Evolutionary conservation across 1,140 invertebrate genomes (phyloP), one percentile per base, ranked within the genome.

Genomic region (Drosophila mauritiana): DNA sequence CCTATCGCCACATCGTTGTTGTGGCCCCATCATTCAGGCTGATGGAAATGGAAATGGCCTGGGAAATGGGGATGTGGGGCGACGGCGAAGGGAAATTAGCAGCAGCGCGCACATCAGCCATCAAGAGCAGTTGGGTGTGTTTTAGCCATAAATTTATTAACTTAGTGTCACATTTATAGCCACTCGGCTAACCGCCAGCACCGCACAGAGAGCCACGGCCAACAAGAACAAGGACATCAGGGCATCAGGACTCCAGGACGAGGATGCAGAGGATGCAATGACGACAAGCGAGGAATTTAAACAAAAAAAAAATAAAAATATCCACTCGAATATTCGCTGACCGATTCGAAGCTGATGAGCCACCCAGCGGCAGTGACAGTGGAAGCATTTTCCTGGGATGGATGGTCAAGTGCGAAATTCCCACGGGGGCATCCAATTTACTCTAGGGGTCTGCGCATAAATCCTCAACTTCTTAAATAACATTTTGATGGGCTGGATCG

Each of bases 121-220:
- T 56, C 68, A 78, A n/a, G 61, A 64, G 81, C 63, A 64, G 80
- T 68, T 84, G 80, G 84, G 84, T 89, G 84, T 88, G 84, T 89
- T 89, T 89, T 72, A 65, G 84, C 68, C 84, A 89, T 88, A 88
- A 88, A 89, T 88, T 89, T 88, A 88, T 88, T 88, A 88, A 84
- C 84, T 88, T 89, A 89, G 84, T 88, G 84, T 89, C 84, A 89
- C 84, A 83, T 88, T 88, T 89, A 88, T 84, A 68, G 82, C 70
- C 83, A 68, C 82, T 88, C 73, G 62, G 69, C 68, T 40, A 68
- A 77, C 73, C 73, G 54, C 63, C 48, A 58, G 51, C 76, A 54
- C 48, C 45, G 15, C 63, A 46, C 10, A 42, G 1, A 31, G 36
- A 13, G n/a, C 48, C 31, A n/a, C 48, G n/a, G 36, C 6, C 45